Base-by-base conservation (phyloP, 2,113 vertebrate genomes). In the Corythornis cristatus region DNA sequence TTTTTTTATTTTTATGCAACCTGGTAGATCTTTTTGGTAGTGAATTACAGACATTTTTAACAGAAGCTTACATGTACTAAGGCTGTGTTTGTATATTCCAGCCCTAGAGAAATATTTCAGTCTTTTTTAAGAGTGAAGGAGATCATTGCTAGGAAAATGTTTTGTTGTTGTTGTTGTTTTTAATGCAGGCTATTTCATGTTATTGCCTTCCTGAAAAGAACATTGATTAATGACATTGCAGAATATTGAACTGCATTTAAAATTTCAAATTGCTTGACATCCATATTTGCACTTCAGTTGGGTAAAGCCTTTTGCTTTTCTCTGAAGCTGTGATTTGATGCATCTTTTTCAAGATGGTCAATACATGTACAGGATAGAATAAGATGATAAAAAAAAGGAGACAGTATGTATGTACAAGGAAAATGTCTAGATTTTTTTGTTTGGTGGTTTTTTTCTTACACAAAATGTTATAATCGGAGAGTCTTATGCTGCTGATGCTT, bases 161-260 rank as follows among this genome's bases (percentile, higher is more conserved):
- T 66, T 45, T 70, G 10, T 12, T 74, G 23, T 9, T 74, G 23
- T 9, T 84, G 12, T 10, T 74, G 43, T 19, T 88, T 74, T 88
- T 86, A 88, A 67, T 80, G 42, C 29, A 76, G 58, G 6, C 9
- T 76, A 22, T 83, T 85, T 73, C 37, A 48, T 91, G 50, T 17
- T 26, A 25, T 93, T 94, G 43, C 16, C n/a, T 60, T 78, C 51
- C 56, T 88, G 28, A 83, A 89, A 90, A 81, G 58, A 74, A 53
- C 77, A 93, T 77, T n/a, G 72, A 89, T 91, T 88, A 73, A 80
- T 86, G 28, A 64, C 45, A 40, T 88, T 66, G 60, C 45, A 83
- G 51, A 22, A 1, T 83, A 66, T 43, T 74, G 60, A 90, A 57
- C 25, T 67, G 35, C 33, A 40, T 86, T 78, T 90, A 67, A 86